A percentile compares a stretch with the other conserved stretches of the same genome.
These are phyloP conservation scores for Drosophila nr. fundita DNA, from an alignment of 2,888 invertebrate species.

Conservation along the genomic window DNA sequence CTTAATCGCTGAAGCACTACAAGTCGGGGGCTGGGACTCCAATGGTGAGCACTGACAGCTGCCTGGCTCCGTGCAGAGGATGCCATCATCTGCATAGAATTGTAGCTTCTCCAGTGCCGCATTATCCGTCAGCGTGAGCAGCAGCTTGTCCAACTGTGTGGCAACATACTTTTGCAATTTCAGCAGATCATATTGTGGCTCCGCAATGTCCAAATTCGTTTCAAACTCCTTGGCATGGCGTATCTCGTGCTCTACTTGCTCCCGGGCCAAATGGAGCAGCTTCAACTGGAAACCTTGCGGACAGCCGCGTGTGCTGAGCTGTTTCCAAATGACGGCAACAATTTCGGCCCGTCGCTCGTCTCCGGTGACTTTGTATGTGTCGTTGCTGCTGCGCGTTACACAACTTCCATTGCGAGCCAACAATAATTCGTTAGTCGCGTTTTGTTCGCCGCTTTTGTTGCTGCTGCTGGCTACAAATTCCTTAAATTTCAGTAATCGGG, in stretches of 20 bases:
- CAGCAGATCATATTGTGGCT: constrained; percentile 66
- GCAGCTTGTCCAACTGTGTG: constrained; percentile 67
- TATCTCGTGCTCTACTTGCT: constrained; percentile 59
- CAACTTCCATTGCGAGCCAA: constrained; percentile 53
- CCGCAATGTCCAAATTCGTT: constrained; percentile 38
- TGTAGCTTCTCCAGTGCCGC: constrained; percentile 66
- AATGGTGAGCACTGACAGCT: constrained; percentile 39
- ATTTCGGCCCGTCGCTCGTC: constrained; percentile 74
- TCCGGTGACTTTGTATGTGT: constrained; percentile 74
- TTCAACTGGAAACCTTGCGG: constrained; percentile 68
- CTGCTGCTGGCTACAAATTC: constrained; percentile 52
- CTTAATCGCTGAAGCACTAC: constrained; percentile 89
- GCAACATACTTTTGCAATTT: constrained; percentile 77
- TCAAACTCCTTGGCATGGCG: constrained; percentile 71
- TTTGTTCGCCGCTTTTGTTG: constrained; percentile 42
- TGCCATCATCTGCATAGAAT: constrained; percentile 55
- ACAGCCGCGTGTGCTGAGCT: constrained; percentile 61
- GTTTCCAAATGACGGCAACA: constrained; percentile 71
- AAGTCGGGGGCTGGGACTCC: constrained; percentile 2
- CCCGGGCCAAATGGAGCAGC: constrained; percentile 54
- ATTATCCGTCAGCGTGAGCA: constrained; percentile 75
- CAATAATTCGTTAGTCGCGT: constrained; percentile 34
- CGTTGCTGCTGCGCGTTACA: constrained; percentile 78
- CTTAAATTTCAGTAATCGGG: constrained; percentile 68
- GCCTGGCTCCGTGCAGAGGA: constrained; percentile 46